Evolutionary conservation across 2,113 vertebrate species (phyloP).

Genomic region (Pseudopodoces humilis): DNA sequence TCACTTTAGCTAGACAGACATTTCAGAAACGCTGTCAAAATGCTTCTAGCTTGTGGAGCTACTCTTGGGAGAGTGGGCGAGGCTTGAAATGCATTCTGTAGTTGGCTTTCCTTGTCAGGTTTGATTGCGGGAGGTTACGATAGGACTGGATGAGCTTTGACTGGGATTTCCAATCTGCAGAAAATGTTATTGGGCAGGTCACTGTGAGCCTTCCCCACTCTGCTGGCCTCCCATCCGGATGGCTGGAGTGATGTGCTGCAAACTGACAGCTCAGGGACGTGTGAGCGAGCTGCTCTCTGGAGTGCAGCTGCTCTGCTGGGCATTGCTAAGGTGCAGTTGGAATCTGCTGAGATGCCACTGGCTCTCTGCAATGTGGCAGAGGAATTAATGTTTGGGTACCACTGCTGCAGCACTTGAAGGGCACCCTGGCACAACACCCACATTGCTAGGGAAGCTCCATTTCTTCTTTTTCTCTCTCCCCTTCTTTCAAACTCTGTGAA

Average conservation of each 20-base stretch:
- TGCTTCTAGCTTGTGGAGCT: neutral
- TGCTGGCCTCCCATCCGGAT: neutral
- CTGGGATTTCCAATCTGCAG: constrained; percentile 11
- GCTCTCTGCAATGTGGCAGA: neutral
- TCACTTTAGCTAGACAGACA: neutral
- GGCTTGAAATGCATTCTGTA: constrained; percentile 38
- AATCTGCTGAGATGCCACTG: constrained; percentile 1
- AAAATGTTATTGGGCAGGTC: neutral
- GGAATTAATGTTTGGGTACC: constrained; percentile 1
- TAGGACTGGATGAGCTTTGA: neutral
- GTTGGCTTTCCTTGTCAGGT: constrained; percentile 69
- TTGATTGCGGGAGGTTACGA: neutral
- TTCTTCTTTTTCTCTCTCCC: neutral
- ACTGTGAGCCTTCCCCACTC: neutral
- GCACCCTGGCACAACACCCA: neutral
- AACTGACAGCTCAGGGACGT: constrained; percentile 38
- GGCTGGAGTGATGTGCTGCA: constrained; percentile 33
- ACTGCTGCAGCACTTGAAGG: neutral
- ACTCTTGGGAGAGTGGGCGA: constrained; percentile 1
- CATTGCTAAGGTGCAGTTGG: constrained; percentile 3
- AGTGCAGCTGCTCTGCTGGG: constrained; percentile 63
- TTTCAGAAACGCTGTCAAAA: constrained; percentile 3
- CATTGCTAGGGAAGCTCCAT: neutral
- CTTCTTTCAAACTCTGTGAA: neutral
- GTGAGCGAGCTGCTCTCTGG: neutral